phyloP scores from a whole-genome alignment of 2,888 invertebrate species.

The Strigamia maritima region DNA sequence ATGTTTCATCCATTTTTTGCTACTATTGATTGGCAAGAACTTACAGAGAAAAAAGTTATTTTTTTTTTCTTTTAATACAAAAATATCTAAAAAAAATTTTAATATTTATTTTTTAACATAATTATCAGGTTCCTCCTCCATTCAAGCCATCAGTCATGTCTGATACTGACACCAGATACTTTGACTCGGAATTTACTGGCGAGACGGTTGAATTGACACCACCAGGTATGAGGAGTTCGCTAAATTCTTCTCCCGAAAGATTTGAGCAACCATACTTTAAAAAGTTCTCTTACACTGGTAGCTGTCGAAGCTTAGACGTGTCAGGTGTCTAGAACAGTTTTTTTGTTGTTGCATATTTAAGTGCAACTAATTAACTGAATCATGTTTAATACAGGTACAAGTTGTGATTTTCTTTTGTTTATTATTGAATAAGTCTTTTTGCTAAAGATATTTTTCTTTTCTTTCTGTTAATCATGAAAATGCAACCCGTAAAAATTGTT shows the following conservation, averaged over 20 bases:
- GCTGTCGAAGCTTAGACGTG: slow-evolving; percentile 15
- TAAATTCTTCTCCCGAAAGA: slow-evolving; percentile 64
- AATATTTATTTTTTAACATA: too few species aligned
- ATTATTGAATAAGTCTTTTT: too few species aligned
- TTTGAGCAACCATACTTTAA: slow-evolving; percentile 63
- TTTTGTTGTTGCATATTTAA: too few species aligned
- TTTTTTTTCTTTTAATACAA: too few species aligned
- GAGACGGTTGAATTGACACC: slow-evolving; percentile 97
- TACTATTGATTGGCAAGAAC: slow-evolving; percentile 89
- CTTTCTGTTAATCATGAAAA: too few species aligned
- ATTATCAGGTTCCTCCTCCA: slow-evolving; percentile 75
- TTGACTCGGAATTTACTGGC: slow-evolving; percentile 97
- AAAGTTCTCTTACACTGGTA: slow-evolving; percentile 60
- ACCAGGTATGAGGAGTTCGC: slow-evolving; percentile 66
- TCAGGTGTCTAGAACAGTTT: background rate
- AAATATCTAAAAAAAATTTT: background rate
- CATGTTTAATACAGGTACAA: too few species aligned
- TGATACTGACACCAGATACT: slow-evolving; percentile 96
- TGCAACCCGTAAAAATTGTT: too few species aligned
- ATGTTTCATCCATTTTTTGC: slow-evolving; percentile 94
- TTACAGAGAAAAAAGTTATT: slow-evolving; percentile 81
- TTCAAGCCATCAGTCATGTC: slow-evolving; percentile 90
- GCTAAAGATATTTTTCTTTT: too few species aligned
- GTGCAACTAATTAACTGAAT: too few species aligned
- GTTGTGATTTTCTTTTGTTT: too few species aligned